Evolutionary conservation across 35 echinoderm and acorn worm genomes (phyloP).

Genomic region (Acanthaster planci): DNA sequence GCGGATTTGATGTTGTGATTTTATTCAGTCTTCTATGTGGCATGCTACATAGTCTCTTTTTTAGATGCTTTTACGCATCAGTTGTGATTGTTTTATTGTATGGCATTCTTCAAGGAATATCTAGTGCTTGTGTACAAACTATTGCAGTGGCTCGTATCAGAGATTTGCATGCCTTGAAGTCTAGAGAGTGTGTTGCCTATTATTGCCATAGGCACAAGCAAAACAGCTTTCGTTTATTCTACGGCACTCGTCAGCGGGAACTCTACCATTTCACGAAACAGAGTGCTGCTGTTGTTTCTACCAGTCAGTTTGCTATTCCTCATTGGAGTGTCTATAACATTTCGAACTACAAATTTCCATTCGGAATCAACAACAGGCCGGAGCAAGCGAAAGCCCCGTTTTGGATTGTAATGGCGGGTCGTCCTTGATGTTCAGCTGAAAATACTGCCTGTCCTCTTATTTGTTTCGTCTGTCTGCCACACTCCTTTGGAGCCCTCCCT

Average conservation of each 20-base stretch:
- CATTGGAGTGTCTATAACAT: not conserved
- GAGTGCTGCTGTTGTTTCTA: not conserved
- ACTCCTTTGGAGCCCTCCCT: not conserved
- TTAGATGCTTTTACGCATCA: not conserved
- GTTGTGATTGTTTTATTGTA: not conserved
- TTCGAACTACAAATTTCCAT: constrained; percentile 4
- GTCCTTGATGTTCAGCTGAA: not conserved
- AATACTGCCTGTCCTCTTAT: not conserved
- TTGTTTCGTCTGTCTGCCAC: not conserved
- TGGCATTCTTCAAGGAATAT: not conserved
- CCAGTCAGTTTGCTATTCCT: not conserved
- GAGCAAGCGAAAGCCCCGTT: not conserved
- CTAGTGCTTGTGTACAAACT: not conserved
- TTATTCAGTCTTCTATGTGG: not conserved
- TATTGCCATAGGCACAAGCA: not conserved
- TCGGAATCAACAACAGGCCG: not conserved
- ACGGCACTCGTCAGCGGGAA: not conserved
- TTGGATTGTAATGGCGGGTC: not conserved
- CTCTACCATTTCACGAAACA: not conserved
- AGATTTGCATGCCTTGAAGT: not conserved
- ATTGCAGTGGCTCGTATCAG: not conserved
- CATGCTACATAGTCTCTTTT: not conserved
- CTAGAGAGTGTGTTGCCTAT: not conserved
- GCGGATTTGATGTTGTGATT: constrained; percentile 10
- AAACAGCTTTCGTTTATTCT: not conserved